Conservation (phyloP, 2,113 vertebrate genomes). For the Nipponia nippon region DNA sequence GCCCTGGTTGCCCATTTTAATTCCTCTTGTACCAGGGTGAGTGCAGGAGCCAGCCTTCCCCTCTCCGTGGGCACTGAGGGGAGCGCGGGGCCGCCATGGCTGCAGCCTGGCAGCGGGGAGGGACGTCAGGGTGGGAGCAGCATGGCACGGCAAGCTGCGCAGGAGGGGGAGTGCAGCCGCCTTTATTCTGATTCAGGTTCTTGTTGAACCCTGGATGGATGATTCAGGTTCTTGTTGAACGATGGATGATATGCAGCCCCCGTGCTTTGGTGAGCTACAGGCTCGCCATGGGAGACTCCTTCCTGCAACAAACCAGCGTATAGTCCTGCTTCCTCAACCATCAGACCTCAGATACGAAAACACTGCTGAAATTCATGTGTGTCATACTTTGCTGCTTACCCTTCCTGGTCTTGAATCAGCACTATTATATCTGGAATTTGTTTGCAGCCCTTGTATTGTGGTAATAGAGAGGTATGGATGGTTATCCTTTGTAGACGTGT, state of each 20-base stretch:
- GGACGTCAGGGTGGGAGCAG: accelerated
- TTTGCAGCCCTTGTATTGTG: not conserved
- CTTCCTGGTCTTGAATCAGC: not conserved
- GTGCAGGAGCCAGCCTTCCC: not conserved
- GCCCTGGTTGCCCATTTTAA: not conserved
- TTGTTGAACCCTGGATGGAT: not conserved
- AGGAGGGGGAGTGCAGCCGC: not conserved
- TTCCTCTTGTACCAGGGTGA: not conserved
- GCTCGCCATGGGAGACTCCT: not conserved
- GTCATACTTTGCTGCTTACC: not conserved
- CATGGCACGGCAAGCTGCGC: not conserved
- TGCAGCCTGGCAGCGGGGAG: not conserved
- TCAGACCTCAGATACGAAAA: not conserved
- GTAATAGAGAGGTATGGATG: not conserved
- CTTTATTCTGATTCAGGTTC: not conserved
- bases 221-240: not conserved
- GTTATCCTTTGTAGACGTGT: not conserved
- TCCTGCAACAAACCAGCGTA: not conserved
- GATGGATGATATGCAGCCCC: accelerated
- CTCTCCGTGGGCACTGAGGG: accelerated
- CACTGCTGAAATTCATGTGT: not conserved
- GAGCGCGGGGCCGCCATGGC: accelerated
- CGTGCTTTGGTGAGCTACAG: not conserved
- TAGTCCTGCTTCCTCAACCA: not conserved
- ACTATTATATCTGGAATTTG: not conserved